A percentile compares a stretch with the other conserved stretches of the same genome.
Conservation (phyloP, 2,888 invertebrate genomes). For the Plagodis dolabraria region DNA sequence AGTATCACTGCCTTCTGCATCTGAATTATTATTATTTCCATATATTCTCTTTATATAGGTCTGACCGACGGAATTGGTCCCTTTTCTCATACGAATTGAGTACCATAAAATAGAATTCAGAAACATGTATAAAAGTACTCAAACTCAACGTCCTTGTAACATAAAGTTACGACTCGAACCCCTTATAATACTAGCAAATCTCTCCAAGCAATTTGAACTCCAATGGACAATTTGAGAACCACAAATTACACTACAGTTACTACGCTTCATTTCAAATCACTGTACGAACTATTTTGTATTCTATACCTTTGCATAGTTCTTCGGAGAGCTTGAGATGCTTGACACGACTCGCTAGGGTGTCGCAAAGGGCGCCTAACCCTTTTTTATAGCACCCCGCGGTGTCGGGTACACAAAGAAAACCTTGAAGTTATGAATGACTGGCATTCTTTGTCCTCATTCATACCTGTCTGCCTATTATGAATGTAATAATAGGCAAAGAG, state of each 20-base stretch:
- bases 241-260: neutral
- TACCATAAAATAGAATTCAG: neutral
- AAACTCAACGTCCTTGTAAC: constrained; percentile 10
- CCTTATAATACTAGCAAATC: neutral
- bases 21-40: too few relatives aligned
- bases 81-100: neutral
- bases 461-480: constrained; percentile 28
- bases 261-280: neutral
- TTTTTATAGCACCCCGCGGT: constrained; percentile 37
- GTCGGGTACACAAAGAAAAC: constrained; percentile 39
- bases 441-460: constrained; percentile 40
- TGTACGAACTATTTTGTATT: neutral
- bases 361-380: constrained; percentile 45
- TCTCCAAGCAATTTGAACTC: neutral
- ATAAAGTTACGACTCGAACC: neutral
- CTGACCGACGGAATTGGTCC: neutral
- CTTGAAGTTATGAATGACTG: constrained; percentile 43
- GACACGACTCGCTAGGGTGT: constrained; percentile 18
- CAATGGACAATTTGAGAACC: neutral
- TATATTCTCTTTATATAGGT: neutral
- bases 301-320: neutral
- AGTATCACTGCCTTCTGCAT: too few relatives aligned
- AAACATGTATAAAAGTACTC: neutral
- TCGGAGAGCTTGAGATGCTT: neutral
- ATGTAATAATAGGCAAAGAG: constrained; percentile 17